Evolutionary conservation across 1,140 invertebrate genomes (phyloP), one percentile per base, ranked within the genome.

Genomic region (Battus philenor): DNA sequence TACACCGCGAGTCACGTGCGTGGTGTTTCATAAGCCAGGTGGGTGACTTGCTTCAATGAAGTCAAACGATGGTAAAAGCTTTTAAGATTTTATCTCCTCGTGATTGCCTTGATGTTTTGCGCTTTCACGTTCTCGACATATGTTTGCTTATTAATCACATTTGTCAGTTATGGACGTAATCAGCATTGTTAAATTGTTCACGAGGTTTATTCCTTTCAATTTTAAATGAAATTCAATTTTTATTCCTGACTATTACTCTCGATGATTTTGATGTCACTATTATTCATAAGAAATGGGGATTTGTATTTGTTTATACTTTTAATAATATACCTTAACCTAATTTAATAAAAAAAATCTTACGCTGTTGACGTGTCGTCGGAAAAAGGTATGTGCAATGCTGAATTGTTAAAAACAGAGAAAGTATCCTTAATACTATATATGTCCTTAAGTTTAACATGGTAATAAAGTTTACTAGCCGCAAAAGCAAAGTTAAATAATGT

Each of bases 1-100:
- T 57, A 51, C 50, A 34, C 61, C 64, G 57, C 76, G 77, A 78
- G 62, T 81, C 68, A 81, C 58, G 33, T 48, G 44, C 45, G 51
- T 52, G 54, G 64, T 63, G 52, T 54, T 55, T 53, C 48, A 31
- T 53, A 44, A 54, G 46, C 46, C 45, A 46, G 32, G 51, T 50
- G 44, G 57, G 50, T 58, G 51, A 57, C 48, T 50, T 44, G 47
- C 48, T 47, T 53, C 52, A 53, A 58, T 56, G 44, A 46, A 47
- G 33, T 36, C 49, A 66, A 61, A 60, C 52, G 50, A 48, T 55
- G 33, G 39, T 30, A 18, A 38, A 56, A 56, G 57, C 52, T 59
- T 59, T 62, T 50, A 47, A 72, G 69, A 76, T 71, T 38, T 30
- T 65, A 71, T 73, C 65, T 43, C 10, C 24, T 38, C 36, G 26